Conservation (phyloP, 2,113 vertebrate genomes). For the Muscicapa adusta region DNA sequence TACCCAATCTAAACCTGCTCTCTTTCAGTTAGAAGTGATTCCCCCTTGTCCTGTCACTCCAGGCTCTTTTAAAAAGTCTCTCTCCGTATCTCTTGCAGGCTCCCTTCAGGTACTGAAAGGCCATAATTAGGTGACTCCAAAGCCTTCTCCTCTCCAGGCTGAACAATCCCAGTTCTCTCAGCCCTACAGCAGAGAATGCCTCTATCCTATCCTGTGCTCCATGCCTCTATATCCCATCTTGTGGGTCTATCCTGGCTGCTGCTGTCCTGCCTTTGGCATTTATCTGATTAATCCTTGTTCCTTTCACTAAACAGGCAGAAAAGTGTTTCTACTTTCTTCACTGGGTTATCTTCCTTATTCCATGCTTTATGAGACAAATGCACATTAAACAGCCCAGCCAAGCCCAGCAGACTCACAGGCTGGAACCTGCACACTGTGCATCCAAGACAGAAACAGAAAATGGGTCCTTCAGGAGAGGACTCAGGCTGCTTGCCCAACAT, state of each 20-base stretch:
- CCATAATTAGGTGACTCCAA: background rate
- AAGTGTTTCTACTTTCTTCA: background rate
- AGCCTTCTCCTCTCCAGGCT: background rate
- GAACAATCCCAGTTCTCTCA: background rate
- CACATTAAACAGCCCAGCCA: background rate
- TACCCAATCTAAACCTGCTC: background rate
- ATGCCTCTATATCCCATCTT: background rate
- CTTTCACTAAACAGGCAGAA: background rate
- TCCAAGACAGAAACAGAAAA: background rate
- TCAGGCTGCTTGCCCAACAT: background rate
- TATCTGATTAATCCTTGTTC: background rate
- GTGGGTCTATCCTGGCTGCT: background rate
- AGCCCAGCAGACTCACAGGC: background rate
- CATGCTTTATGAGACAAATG: background rate
- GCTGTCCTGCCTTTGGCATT: background rate
- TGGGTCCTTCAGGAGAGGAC: background rate
- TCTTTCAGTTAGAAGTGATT: rapidly evolving
- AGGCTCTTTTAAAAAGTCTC: background rate
- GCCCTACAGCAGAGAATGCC: background rate
- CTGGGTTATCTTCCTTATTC: background rate
- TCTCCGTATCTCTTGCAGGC: background rate
- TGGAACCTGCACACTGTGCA: rapidly evolving
- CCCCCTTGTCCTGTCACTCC: background rate
- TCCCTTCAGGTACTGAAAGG: background rate
- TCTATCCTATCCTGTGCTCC: background rate